phyloP scores from a whole-genome alignment of 2,888 invertebrate genomes.

The Phengaris alcon region DNA sequence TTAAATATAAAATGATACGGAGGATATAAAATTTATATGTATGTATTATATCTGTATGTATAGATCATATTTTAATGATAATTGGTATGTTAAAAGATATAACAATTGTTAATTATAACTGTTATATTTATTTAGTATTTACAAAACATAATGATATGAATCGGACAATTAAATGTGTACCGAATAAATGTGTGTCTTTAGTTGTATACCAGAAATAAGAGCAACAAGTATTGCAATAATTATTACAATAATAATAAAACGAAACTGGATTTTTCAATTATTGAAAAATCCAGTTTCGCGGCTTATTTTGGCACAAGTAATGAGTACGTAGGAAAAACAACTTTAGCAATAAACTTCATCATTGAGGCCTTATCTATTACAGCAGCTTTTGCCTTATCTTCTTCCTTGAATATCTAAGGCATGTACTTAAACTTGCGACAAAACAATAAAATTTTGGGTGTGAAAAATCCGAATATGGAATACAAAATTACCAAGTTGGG shows the following conservation, averaged over 20 bases:
- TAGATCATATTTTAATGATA: background rate
- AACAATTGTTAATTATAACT: slow-evolving; percentile 14
- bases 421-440: too few species aligned
- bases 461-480: too few species aligned
- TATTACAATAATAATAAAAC: too few species aligned
- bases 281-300: background rate
- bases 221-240: too few species aligned
- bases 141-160: background rate
- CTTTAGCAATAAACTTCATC: background rate
- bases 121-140: slow-evolving; percentile 7
- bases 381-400: background rate
- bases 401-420: background rate
- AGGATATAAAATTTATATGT: too few species aligned
- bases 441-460: too few species aligned
- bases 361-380: background rate
- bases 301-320: background rate
- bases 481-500: too few species aligned
- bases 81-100: slow-evolving; percentile 1
- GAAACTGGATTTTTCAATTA: too few species aligned
- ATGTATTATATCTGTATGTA: background rate
- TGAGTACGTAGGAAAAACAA: slow-evolving; percentile 2
- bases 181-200: background rate
- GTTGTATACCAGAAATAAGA: background rate
- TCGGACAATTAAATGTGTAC: background rate
- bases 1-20: too few species aligned